Conservation (phyloP, 2,888 invertebrate genomes). For the Chymomyza amoena region DNA sequence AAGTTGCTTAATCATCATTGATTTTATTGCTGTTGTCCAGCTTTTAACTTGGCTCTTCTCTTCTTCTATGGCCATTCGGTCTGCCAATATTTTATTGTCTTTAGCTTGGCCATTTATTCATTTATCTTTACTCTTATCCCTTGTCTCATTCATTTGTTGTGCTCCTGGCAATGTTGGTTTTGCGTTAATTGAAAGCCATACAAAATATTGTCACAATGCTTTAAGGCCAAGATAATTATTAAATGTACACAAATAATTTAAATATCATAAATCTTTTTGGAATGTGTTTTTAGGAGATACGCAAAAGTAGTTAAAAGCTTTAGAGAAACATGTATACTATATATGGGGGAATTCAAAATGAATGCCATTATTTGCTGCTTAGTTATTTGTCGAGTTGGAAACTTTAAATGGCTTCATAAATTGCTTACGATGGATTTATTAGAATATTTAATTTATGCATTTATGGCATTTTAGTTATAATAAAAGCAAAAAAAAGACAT, state of each 20-base stretch:
- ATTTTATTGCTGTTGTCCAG: constrained; percentile 49
- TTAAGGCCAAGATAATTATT: constrained; percentile 59
- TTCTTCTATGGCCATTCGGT: constrained; percentile 17
- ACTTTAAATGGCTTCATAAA: constrained; percentile 49
- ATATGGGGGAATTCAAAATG: background rate
- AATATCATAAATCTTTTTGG: background rate
- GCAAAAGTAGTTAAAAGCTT: background rate
- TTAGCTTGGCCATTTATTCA: constrained; percentile 21
- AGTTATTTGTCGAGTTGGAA: constrained; percentile 54
- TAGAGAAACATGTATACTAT: background rate
- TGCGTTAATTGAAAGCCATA: constrained; percentile 70
- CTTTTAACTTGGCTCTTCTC: constrained; percentile 25
- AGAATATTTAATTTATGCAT: no score
- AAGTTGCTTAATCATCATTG: constrained; percentile 54
- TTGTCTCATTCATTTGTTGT: constrained; percentile 19
- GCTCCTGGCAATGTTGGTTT: constrained; percentile 28
- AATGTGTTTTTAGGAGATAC: constrained; percentile 13
- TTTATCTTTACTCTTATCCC: background rate
- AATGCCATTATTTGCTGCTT: background rate
- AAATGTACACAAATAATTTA: constrained; percentile 32
- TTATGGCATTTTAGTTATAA: no score
- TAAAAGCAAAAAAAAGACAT: no score
- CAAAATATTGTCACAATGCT: constrained; percentile 55
- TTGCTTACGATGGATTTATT: no score
- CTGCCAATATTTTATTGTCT: constrained; percentile 64